Base-by-base conservation (phyloP, 2,888 invertebrate genomes). In the Kryphioiulus occultus region DNA sequence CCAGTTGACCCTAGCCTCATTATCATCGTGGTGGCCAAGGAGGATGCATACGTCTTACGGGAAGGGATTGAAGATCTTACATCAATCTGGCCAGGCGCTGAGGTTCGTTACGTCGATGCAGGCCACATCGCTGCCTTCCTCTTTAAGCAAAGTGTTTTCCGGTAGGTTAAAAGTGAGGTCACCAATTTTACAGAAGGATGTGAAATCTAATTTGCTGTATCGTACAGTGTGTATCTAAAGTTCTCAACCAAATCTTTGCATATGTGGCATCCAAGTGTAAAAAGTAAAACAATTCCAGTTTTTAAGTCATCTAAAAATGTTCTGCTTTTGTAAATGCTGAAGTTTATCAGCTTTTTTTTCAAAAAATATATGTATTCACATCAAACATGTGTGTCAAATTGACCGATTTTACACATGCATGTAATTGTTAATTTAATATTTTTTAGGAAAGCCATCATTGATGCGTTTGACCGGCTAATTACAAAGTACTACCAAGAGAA, bases 51-150 rank as follows among this genome's bases (percentile, higher is more conserved):
- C 92, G 96, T 99, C 17, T 98, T 98, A 0, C 94, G 97, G 42
- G 95, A 96, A 3, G 96, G 96, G 86, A 95, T 96, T 85, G 94
- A 95, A 87, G 94, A 95, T 88, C 93, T 99, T 85, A 95, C 96
- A 90, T 95, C 97, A 90, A 94, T 99, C 90, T 99, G 99, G 99
- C 98, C 98, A 0, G 98, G 97, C 1, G 95, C 95, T 2, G 96
- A 97, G 91, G 94, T 98, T 84, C 94, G 96, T 88, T 97, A 96
- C 91, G 94, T 99, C 26, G 95, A 98, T 92, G 95, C 96, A 5
- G 97, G 97, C 0, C 99, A 99, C 92, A 96, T 99, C 3, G 94
- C 95, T 90, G 97, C 97, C 0, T 98, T 98, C 91, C 94, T 98
- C 86, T 94, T 96, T 90, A 95, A 97, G 91, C 96, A 97, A 91